Conservation (phyloP, 2,113 vertebrate species). For the Phaethon lepturus region DNA sequence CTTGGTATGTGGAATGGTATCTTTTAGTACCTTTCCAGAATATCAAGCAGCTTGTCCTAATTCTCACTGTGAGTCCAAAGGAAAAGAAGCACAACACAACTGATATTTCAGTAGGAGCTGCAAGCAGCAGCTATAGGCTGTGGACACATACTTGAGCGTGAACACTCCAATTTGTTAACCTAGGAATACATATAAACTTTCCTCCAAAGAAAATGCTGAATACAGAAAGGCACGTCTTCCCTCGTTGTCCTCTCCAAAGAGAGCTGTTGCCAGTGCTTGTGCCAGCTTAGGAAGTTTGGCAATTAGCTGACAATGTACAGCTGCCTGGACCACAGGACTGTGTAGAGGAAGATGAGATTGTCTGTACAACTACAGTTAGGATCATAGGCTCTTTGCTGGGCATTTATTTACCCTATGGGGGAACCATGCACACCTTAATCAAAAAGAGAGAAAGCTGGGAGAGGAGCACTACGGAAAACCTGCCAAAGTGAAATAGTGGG, state of each 20-base stretch:
- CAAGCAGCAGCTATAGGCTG: not conserved
- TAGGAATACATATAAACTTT: not conserved
- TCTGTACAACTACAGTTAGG: not conserved
- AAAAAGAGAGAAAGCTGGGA: not conserved
- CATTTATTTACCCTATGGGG: not conserved
- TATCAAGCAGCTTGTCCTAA: not conserved
- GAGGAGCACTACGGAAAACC: not conserved
- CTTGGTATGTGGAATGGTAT: not conserved
- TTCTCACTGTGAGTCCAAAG: not conserved
- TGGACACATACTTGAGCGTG: not conserved
- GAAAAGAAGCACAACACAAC: accelerated
- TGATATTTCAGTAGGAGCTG: not conserved
- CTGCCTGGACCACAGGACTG: not conserved
- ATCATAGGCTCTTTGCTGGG: not conserved
- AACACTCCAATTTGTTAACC: not conserved
- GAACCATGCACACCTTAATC: not conserved
- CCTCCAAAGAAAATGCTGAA: not conserved
- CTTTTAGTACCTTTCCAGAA: not conserved
- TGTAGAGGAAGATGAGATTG: not conserved
- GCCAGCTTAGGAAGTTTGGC: not conserved
- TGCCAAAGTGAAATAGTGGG: not conserved
- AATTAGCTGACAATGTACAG: not conserved
- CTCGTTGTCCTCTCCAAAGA: not conserved
- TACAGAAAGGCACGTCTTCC: not conserved
- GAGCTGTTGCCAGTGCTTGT: not conserved